These are phyloP conservation scores for Anomalospiza imberbis DNA, from an alignment of 2,797 vertebrate genomes.

Conservation along the genomic window DNA sequence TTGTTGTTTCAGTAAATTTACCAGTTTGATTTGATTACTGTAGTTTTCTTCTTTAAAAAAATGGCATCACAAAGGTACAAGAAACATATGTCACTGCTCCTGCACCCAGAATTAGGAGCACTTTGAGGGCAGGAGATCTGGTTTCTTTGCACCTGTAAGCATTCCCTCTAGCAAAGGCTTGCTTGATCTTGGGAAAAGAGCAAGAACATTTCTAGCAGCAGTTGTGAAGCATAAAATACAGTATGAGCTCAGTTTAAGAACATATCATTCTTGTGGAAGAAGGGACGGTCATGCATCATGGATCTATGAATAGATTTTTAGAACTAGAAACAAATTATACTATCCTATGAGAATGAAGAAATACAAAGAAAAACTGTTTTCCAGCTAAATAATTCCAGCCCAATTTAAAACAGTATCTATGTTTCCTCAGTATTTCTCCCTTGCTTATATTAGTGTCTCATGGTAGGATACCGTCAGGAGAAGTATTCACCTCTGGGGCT, in stretches of 20 bases:
- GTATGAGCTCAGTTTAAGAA: background rate
- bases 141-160: background rate
- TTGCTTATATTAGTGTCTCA: background rate
- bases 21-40: background rate
- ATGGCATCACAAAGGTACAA: background rate
- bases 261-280: background rate
- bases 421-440: background rate
- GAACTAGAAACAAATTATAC: background rate
- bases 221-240: background rate
- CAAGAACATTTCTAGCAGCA: background rate
- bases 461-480: background rate
- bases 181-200: background rate
- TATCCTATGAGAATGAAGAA: background rate
- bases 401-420: background rate
- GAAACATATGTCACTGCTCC: background rate
- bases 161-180: background rate
- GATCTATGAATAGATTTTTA: background rate
- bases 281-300: background rate
- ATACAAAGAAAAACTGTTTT: background rate
- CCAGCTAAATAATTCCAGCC: background rate
- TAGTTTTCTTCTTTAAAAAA: background rate
- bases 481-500: background rate
- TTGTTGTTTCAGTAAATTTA: background rate
- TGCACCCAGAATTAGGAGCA: background rate
- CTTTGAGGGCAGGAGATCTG: background rate